Base-by-base conservation (phyloP, 2,888 invertebrate genomes). In the Drosophila nr. medialis region DNA sequence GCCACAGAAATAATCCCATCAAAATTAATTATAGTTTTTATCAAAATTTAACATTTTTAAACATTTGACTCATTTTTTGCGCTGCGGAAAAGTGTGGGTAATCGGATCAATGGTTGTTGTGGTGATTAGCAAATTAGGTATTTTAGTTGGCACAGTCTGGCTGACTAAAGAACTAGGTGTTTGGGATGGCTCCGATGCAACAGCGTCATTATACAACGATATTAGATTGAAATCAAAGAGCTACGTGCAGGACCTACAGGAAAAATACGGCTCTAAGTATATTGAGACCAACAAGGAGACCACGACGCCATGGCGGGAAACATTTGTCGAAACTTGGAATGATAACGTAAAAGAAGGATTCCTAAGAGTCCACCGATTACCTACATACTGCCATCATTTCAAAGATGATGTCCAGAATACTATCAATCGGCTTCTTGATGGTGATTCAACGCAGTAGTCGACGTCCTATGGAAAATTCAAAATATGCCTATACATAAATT, bases 91-190 rank as follows among this genome's bases (percentile, higher is more conserved):
- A 40, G 36, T 45, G 11, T 45, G 61, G 38, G 56, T n/a, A 36
- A 50, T 34, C 45, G 1, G 21, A 27, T 24, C 21, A 64, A 71
- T 82, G 73, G 62, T 50, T 4, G 13, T 71, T 30, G n/a, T 73
- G 6, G 8, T 58, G 4, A 3, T 75, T 1, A 51, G 75, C 0
- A 86, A 71, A 77, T 13, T 80, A 8, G 74, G 63, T 29, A 11
- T 77, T 36, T 66, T 80, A 13, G 80, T 68, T 64, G 86, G 77
- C 4, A 69, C 86, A 10, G 54, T 83, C 1, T 74, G 59, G 60
- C 4, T 67, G 18, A 78, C 80, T 15, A 72, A 56, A 13, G 51
- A 69, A 21, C 2, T 73, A 4, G 83, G 77, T 21, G 62, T 83
- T 55, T 83, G 83, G 83, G 74, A 64, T 55, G 60, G 6, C 11